Evolutionary conservation across 2,113 vertebrate genomes (phyloP).

Genomic region (Lagenorhynchus albirostris): DNA sequence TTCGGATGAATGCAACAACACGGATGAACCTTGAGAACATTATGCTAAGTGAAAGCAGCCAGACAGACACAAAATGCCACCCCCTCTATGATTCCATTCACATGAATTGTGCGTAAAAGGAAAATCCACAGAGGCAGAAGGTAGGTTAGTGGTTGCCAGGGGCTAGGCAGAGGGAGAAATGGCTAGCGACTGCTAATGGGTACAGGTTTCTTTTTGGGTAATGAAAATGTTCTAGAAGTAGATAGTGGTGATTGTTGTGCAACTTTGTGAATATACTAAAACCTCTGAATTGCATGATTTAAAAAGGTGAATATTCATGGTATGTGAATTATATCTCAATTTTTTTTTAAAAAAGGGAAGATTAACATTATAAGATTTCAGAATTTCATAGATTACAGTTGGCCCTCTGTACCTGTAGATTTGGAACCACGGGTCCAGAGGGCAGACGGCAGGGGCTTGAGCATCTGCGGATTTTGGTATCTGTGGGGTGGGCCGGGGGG

Average conservation of each 20-base stretch:
- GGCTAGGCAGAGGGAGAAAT: not conserved
- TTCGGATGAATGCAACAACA: not conserved
- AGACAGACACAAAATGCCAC: not conserved
- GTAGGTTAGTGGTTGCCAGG: not conserved
- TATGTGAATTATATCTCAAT: not conserved
- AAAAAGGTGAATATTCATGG: not conserved
- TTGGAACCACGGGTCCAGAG: not conserved
- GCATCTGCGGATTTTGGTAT: not conserved
- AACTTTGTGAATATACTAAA: not conserved
- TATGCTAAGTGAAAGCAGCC: not conserved
- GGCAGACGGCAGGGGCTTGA: not conserved
- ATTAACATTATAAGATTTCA: not conserved
- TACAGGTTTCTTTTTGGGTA: not conserved
- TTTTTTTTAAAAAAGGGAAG: not conserved
- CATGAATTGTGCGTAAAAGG: not conserved
- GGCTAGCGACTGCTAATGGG: not conserved
- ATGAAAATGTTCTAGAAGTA: constrained; percentile 14
- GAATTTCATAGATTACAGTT: not conserved
- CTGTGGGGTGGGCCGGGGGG: not conserved
- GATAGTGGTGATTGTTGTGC: not conserved
- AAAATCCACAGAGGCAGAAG: not conserved
- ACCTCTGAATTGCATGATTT: not conserved
- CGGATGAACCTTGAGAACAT: not conserved
- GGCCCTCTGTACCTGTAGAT: not conserved
- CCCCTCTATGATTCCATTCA: not conserved